Base-by-base conservation (phyloP, 2,113 vertebrate genomes). In the Antennarius striatus region DNA sequence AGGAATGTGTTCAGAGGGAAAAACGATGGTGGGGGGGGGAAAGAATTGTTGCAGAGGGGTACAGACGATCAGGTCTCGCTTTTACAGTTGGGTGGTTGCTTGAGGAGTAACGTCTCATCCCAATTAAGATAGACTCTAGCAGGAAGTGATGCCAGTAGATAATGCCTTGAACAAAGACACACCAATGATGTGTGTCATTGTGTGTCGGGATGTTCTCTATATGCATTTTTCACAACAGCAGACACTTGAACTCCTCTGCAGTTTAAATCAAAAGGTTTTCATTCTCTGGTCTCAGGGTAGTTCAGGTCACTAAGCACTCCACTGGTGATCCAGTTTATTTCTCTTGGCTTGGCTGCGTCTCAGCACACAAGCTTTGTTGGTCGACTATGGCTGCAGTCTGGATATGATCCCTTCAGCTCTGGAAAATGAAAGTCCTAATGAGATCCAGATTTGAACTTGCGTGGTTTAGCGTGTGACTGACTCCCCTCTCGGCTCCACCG, bases 81-180 rank as follows among this genome's bases (percentile, higher is more conserved):
- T 75, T 60, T 69, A 69, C 55, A 60, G 63, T n/a, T 49, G 62
- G 56, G 52, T 0, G 4, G 63, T 67, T 67, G 45, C 32, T 50
- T 4, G 6, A 48, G 30, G 36, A 72, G 56, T 53, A 73, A 30
- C 43, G 70, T 83, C n/a, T 79, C 67, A 58, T 81, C 58, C 28
- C 63, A 75, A 82, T 83, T 63, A 58, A 68, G n/a, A 61, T 67
- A 46, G 32, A 60, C 56, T 82, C 55, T 70, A 5, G 49, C 68
- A 89, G 87, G 81, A 91, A 90, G 85, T 71, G 47, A 90, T 84
- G 80, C 76, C 49, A 77, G 30, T 46, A 72, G 73, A 88, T 87
- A 82, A 71, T 75, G 70, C 59, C 54, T 71, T n/a, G 10, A 57
- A 58, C 13, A 43, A 54, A 64, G 52, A 62, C 45, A 64, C 52